Evolutionary conservation across 2,888 invertebrate species (phyloP).

Genomic region (Melieria crassipennis): DNA sequence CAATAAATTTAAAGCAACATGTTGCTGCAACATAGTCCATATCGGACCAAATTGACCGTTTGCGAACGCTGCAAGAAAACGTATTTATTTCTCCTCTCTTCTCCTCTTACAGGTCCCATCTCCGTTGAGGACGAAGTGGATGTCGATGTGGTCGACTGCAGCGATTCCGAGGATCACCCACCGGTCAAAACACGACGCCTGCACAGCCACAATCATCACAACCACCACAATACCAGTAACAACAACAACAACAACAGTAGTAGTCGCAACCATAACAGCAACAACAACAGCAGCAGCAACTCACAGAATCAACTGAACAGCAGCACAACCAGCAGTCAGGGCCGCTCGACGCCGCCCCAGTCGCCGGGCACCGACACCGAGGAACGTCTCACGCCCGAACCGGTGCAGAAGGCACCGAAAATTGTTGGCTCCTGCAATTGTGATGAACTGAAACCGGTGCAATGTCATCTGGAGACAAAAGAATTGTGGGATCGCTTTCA

Average conservation of each 20-base stretch:
- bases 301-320: constrained; percentile 52
- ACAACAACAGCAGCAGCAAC: constrained; percentile 44
- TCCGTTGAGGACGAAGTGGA: constrained; percentile 74
- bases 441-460: constrained; percentile 83
- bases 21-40: constrained; percentile 19
- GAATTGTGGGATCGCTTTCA: constrained; percentile 97
- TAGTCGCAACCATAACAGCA: constrained; percentile 46
- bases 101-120: constrained; percentile 62
- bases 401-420: constrained; percentile 67
- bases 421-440: constrained; percentile 78
- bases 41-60: too few species aligned
- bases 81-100: not conserved
- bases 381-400: constrained; percentile 64
- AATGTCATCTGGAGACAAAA: constrained; percentile 93
- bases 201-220: constrained; percentile 43
- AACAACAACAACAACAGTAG: constrained; percentile 42
- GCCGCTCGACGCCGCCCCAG: constrained; percentile 64
- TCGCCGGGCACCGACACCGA: constrained; percentile 65
- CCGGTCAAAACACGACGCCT: constrained; percentile 58
- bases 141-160: constrained; percentile 77
- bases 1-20: not conserved
- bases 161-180: constrained; percentile 70
- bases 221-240: constrained; percentile 37
- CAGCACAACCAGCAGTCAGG: constrained; percentile 59
- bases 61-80: too few species aligned